These are phyloP conservation scores for Parapsyche elsis DNA, from an alignment of 1,140 invertebrate species.

Conservation along the genomic window DNA sequence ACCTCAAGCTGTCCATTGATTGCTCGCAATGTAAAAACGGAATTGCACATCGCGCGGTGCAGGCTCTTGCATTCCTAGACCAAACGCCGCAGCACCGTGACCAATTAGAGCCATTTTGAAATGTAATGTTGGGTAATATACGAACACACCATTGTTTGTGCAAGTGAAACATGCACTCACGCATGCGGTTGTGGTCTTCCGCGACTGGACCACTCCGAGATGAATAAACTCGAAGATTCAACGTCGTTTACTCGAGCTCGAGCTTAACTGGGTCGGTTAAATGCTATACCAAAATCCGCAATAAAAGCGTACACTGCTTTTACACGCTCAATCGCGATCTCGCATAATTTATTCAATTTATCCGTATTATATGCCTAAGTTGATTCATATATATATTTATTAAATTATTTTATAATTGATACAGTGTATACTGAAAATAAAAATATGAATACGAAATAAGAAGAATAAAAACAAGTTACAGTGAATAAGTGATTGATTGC, in stretches of 20 bases:
- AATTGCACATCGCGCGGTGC: slow-evolving; percentile 1
- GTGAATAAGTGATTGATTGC: background rate
- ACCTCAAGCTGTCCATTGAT: background rate
- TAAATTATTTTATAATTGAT: background rate
- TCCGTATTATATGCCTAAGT: background rate
- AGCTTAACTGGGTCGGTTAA: background rate
- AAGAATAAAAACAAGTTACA: too few relatives aligned
- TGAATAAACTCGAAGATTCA: too few relatives aligned
- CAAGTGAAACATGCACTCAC: background rate
- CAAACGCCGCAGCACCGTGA: slow-evolving; percentile 23
- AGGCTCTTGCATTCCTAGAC: slow-evolving; percentile 26
- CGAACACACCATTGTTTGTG: background rate
- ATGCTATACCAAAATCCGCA: too few relatives aligned
- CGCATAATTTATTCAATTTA: background rate
- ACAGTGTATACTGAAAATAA: background rate
- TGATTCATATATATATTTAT: background rate
- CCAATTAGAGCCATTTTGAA: slow-evolving; percentile 39
- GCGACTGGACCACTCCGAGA: background rate
- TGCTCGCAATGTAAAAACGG: background rate
- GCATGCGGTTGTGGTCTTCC: background rate
- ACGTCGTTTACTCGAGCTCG: too few relatives aligned
- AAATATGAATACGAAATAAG: too few relatives aligned
- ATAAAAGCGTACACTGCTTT: background rate
- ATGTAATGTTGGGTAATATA: slow-evolving; percentile 31
- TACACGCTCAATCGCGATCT: background rate